Evolutionary conservation across 1,140 invertebrate species (phyloP), one percentile per base, ranked within the genome.

Genomic region (Drosophila rufa): DNA sequence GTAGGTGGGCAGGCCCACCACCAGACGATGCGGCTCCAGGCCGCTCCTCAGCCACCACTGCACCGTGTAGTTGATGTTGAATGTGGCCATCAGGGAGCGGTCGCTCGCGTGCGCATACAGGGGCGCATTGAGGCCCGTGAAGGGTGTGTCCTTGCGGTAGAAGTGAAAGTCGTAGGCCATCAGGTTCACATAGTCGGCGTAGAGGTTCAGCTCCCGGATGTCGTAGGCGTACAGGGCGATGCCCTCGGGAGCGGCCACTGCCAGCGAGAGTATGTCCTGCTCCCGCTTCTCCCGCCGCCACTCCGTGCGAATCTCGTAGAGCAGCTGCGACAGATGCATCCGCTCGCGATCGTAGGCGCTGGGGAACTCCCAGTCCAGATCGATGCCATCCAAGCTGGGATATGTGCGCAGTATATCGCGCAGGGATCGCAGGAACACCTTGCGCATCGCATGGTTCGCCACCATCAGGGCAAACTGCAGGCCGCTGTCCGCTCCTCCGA

Each of bases 101-200:
- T 98, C 97, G 8, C 85, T 87, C 8, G 92, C 60, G 25, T 93
- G 93, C 7, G 93, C 85, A 91, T 95, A 97, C 1, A 98, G 93
- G 0, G 97, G 97, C 1, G 97, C 95, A 93, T 98, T 98, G 1
- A 97, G 93, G 0, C 94, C 92, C 40, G 97, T 98, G 56, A 97
- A 95, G 6, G 97, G 97, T 19, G 96, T 96, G 71, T 95, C 95
- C 91, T 94, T 94, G 5, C 95, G 94, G 81, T 95, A 98, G 76
- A 95, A 96, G 92, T 98, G 97, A 82, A 95, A 98, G 92, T 98
- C 97, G 89, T 98, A 99, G 0, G 96, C 95, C 97, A 98, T 98
- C 5, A 99, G 81, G 92, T 97, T 98, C 0, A 98, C 94, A 94
- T 96, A 98, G 92, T 98, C 97, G 3, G 97, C 94, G 92, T 96